A percentile compares a stretch with the other conserved stretches of the same genome.
phyloP scores from a whole-genome alignment of 2,797 vertebrate genomes.

The Linurgus olivaceus region DNA sequence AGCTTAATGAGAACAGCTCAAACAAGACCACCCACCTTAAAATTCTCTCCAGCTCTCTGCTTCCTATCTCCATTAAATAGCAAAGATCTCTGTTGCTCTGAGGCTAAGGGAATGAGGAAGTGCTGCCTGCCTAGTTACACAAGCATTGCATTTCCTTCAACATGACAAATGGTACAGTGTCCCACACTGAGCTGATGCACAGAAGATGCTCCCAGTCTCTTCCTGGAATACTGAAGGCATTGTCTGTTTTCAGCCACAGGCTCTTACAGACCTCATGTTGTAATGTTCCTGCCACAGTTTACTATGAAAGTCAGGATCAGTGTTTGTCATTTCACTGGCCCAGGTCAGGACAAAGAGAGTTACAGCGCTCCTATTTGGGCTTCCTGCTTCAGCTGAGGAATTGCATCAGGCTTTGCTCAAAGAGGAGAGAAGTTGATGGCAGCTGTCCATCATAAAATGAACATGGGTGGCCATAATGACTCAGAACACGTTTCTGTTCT shows the following conservation, averaged over 20 bases:
- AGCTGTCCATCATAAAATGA: not conserved
- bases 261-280: not conserved
- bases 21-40: constrained; percentile 4
- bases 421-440: not conserved
- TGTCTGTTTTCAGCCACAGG: not conserved
- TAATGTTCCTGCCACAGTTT: not conserved
- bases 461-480: not conserved
- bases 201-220: not conserved
- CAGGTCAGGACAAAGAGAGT: not conserved
- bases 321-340: not conserved
- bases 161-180: not conserved
- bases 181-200: not conserved
- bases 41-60: not conserved
- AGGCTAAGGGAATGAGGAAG: not conserved
- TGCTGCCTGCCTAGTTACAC: not conserved
- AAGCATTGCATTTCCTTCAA: not conserved
- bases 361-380: not conserved
- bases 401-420: not conserved
- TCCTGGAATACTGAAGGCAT: not conserved
- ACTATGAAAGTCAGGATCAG: not conserved
- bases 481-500: not conserved
- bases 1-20: not conserved
- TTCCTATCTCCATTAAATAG: not conserved
- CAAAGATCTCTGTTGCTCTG: not conserved
- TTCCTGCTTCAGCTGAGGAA: not conserved